Evolutionary conservation across 2,888 invertebrate genomes (phyloP), one percentile per base, ranked within the genome.

Genomic region (Drosophila anomelani): DNA sequence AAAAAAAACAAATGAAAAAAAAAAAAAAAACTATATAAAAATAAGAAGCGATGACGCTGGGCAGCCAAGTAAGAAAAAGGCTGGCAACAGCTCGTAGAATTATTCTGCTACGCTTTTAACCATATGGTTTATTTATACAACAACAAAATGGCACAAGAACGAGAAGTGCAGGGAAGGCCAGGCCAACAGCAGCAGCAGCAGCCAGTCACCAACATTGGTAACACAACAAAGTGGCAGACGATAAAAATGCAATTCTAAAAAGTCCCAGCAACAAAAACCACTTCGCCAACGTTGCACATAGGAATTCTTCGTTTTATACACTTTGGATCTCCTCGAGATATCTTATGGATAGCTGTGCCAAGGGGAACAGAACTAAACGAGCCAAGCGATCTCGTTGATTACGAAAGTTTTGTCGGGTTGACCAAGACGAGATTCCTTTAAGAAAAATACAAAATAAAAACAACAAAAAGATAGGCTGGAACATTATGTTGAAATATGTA

Each of bases 81-180:
- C 70, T 61, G 83, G 55, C 74, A 53, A 53, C 60, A 69, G 79
- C 70, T 66, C 64, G 78, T 74, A 78, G 78, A 87, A 85, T 87
- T 53, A 82, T 80, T 81, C 83, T 88, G 84, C 84, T 88, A 88
- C 84, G 84, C 88, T 84, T 84, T 88, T 88, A 85, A 88, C 88
- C 84, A 84, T 84, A 84, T 84, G 84, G 84, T 84, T 84, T 84
- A 84, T 85, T 84, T 88, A 88, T 82, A 83, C 88, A 88, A 76
- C 63, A 84, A 83, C 80, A 80, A 29, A 46, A 49, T 66, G 53
- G 64, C 61, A 54, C 57, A 56, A 49, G 64, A 76, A 23, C 56
- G 68, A 46, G 68, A 56, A 46, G 46, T 58, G 29, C 39, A 49
- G 36, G 20, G 47, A 29, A 47, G 47, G 23, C 17, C 38, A 29